These are phyloP conservation scores for Calonectris borealis DNA, from an alignment of 2,113 vertebrate genomes.

Conservation along the genomic window DNA sequence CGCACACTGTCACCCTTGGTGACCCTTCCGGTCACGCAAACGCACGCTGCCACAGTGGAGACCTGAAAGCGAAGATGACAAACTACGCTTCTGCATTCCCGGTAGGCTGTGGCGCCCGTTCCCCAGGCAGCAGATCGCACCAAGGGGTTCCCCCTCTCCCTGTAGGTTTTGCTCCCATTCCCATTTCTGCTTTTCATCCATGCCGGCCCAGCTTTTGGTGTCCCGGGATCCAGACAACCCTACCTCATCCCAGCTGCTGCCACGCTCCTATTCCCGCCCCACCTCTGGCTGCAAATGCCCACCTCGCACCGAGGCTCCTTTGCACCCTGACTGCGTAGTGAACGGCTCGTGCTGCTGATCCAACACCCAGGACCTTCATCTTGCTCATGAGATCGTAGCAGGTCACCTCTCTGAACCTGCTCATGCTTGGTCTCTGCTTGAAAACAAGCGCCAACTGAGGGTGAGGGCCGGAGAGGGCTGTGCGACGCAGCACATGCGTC, in stretches of 20 bases:
- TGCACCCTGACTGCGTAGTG: fast-evolving
- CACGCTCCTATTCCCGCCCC: fast-evolving
- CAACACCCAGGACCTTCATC: not conserved
- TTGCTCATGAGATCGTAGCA: fast-evolving
- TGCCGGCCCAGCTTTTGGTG: fast-evolving
- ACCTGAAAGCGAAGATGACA: not conserved
- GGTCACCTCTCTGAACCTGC: not conserved
- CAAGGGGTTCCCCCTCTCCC: not conserved
- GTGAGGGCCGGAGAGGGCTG: not conserved
- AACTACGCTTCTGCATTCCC: not conserved
- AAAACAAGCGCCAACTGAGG: fast-evolving
- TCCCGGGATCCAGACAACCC: fast-evolving
- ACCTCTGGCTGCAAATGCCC: not conserved
- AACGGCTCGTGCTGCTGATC: not conserved
- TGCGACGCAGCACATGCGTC: fast-evolving
- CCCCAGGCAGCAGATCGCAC: not conserved
- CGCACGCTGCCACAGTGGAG: fast-evolving
- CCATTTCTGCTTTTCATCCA: not conserved
- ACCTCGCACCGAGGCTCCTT: not conserved
- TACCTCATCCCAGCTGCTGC: not conserved
- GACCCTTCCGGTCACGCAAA: not conserved
- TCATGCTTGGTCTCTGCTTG: not conserved
- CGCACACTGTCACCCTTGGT: not conserved
- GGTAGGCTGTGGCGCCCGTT: fast-evolving
- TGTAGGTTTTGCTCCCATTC: not conserved